Conservation (phyloP, 2,797 vertebrate species). For the Decapterus maruadsi region DNA sequence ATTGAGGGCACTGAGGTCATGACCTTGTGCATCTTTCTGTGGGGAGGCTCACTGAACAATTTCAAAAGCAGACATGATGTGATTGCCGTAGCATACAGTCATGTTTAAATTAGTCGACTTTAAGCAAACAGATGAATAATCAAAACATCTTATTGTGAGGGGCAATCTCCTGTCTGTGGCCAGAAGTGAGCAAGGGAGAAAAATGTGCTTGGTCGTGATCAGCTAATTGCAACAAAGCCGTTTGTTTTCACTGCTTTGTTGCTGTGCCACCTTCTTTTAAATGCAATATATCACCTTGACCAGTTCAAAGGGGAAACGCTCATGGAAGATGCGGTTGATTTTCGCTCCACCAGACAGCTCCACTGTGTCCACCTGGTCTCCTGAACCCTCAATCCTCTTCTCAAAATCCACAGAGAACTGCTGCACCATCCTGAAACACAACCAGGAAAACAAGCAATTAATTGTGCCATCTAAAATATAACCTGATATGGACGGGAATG, state of each 20-base stretch:
- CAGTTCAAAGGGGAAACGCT: conserved; percentile 97
- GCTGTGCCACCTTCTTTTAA: background rate
- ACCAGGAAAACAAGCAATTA: background rate
- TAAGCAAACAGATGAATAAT: background rate
- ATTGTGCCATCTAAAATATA: background rate
- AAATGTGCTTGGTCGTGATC: background rate
- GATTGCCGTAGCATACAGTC: background rate
- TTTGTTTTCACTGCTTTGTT: background rate
- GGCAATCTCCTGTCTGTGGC: background rate
- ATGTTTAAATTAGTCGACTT: too few species aligned
- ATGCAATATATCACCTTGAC: conserved; percentile 89
- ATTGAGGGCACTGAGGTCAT: background rate
- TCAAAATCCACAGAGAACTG: conserved; percentile 98
- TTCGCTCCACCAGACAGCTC: conserved; percentile 97
- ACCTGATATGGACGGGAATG: background rate
- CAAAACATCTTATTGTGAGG: background rate
- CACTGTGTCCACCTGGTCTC: conserved; percentile 96
- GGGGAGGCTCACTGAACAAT: background rate
- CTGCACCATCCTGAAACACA: conserved; percentile 92
- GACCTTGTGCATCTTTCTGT: background rate
- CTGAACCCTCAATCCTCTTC: conserved; percentile 97
- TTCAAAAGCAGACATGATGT: background rate
- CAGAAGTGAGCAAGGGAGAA: background rate
- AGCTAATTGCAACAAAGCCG: background rate
- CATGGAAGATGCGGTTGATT: conserved; percentile 98